Evolutionary conservation across 2,888 invertebrate genomes (phyloP), one percentile per base, ranked within the genome.

Genomic region (Drosophila mettleri): DNA sequence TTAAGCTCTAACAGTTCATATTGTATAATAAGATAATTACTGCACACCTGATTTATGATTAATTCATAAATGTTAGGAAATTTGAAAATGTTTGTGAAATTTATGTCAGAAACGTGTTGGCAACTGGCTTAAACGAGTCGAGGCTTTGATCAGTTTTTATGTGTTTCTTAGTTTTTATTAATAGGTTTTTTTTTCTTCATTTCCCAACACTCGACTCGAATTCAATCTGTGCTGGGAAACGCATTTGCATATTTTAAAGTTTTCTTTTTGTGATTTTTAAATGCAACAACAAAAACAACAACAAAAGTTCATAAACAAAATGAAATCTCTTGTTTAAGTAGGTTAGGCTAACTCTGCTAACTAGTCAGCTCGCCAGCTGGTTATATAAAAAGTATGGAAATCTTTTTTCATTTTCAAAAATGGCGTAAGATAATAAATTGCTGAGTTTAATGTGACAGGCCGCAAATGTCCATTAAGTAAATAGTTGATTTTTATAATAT

Each of bases 341-440:
- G 45, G 33, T 31, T 58, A 34, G 27, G 0, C 43, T 1, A 16
- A 18, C 43, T 10, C 43, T 43, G 22, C 24, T 43, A 43, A 24
- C 43, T 24, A n/a, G 41, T 14, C 14, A n/a, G n/a, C 34, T 38
- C 3, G 5, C 24, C 24, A 18, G 49, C 20, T 18, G 14, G 20
- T 68, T 68, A 69, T 39, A 60, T 60, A 54, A 68, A 45, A 29
- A 60, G 12, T 18, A 24, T 45, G 60, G 53, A 68, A 68, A 68
- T 69, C 43, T 10, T 10, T 53, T 53, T 20, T 36, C 61, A 60
- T 49, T 60, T 69, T 27, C 53, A 53, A 43, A 69, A 60, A 53
- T 38, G 45, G 48, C 53, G 48, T 53, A 48, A 53, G 69, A 54
- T 33, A 38, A 16, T 27, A 27, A 29, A 12, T 18, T 43, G 10